Evolutionary conservation across 2,797 vertebrate species (phyloP), one percentile per base, ranked within the genome.

Genomic region (Sebastolobus alascanus): DNA sequence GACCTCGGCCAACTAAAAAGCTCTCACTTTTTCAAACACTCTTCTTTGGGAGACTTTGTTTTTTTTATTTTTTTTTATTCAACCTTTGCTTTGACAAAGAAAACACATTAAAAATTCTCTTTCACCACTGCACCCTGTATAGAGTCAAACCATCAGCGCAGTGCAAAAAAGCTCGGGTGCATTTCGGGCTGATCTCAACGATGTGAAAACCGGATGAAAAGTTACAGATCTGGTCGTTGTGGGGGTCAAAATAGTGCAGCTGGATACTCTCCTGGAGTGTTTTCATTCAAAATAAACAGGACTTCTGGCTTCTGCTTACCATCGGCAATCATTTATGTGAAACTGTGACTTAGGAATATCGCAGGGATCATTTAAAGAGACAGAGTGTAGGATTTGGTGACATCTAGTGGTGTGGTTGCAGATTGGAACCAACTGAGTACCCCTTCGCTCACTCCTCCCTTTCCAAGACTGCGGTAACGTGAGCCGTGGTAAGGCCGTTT

Each of bases 71-170:
- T 82, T 88, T 70, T 73, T 35, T 66, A 85, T 84, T 89, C 87
- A 93, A 89, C 91, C 91, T 66, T 92, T 91, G 61, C 80, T 77
- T 88, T 66, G 35, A 85, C 87, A 91, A 92, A 90, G 80, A 82
- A 89, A 80, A 75, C 77, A 68, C 80, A 89, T 92, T 27, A 77
- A 37, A 61, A 77, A 92, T 92, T 89, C 89, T 75, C 77, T 90
- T 87, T 90, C 18, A 61, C 18, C 1, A 1, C 60, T 7, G 60
- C 84, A 46, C 37, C 75, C 61, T n/a, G 65, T 35, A 40, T 33
- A 10, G 77, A 87, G 60, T 59, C 56, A 38, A 64, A 27, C 56
- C 31, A 0, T 31, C 60, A 20, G 29, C 1, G 20, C 6, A 13
- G 52, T 46, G 20, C 2, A 10, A 59, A 75, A 9, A 52, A 67